Evolutionary conservation across 2,888 invertebrate species (phyloP), one percentile per base, ranked within the genome.

Genomic region (Cryptocephalus moraei): DNA sequence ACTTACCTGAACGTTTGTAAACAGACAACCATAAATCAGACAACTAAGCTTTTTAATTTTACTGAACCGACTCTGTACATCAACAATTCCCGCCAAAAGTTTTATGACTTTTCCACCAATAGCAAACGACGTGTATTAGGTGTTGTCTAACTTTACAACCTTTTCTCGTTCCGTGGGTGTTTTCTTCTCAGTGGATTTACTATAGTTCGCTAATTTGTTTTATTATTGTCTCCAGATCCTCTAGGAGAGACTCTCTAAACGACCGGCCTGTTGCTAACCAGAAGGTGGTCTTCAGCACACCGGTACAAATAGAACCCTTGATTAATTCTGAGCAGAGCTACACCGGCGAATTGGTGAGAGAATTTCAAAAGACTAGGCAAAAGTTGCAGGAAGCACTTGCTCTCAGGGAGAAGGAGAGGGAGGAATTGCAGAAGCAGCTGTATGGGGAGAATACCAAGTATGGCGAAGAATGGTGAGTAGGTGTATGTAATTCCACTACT

Each of bases 331-430:
- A 76, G 49, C 73, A 73, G 46, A 75, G 75, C 50, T 77, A 72
- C 60, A 75, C 73, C 62, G 79, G 86, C 42, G 88, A 89, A 62
- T 70, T 89, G 48, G 77, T 86, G 59, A 86, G 84, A 62, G 87
- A 89, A 64, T 90, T 85, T 64, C 88, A 89, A 67, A 80, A 82
- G 56, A 83, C 85, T 61, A 86, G 85, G 62, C 83, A 84, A 65
- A 78, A 80, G 52, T 65, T 78, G 47, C 78, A 79, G 60, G 78
- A 79, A 55, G 74, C 77, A 33, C 64, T 79, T 54, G 74, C 73
- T 32, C 62, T 73, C 38, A 71, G 75, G 53, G 77, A 77, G 54
- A 68, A 68, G 48, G 75, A 78, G 58, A 62, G 76, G 45, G 77
- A 77, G 52, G 77, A 78, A 55, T 64, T 77, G 39, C 64, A 76